phyloP scores from a whole-genome alignment of 2,113 vertebrate genomes.

The Pimephales promelas region DNA sequence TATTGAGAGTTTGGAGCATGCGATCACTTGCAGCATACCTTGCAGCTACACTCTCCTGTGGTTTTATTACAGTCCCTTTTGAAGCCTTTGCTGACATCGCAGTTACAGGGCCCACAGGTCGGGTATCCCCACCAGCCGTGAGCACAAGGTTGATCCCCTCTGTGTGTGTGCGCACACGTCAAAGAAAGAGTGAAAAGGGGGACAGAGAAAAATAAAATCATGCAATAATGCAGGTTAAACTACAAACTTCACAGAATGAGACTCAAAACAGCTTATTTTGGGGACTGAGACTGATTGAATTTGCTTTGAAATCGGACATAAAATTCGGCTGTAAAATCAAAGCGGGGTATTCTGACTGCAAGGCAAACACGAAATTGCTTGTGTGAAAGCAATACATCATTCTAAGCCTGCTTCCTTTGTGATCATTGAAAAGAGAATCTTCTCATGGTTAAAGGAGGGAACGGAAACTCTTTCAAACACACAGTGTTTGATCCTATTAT shows the following conservation, averaged over 20 bases:
- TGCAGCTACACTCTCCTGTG: slow-evolving; percentile 84
- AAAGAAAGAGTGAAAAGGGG: slow-evolving; percentile 13
- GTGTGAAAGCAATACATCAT: slow-evolving; percentile 30
- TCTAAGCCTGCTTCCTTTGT: not conserved
- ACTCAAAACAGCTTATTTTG: slow-evolving; percentile 6
- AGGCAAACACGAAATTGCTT: slow-evolving; percentile 6
- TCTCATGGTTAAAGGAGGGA: not conserved
- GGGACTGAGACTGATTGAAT: not conserved
- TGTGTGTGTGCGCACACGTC: slow-evolving; percentile 54
- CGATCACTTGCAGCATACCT: slow-evolving; percentile 70
- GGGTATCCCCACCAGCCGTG: slow-evolving; percentile 89
- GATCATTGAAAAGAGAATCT: not conserved
- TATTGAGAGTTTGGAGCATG: slow-evolving; percentile 1
- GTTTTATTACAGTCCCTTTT: slow-evolving; percentile 90
- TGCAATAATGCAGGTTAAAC: not conserved
- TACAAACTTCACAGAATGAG: slow-evolving; percentile 4
- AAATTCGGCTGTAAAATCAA: slow-evolving; percentile 40
- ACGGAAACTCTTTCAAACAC: not conserved
- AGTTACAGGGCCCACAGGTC: slow-evolving; percentile 86
- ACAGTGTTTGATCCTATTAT: not conserved
- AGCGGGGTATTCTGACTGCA: slow-evolving; percentile 2
- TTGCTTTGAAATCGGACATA: slow-evolving; percentile 37
- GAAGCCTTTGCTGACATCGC: slow-evolving; percentile 83
- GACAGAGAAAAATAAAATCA: not conserved
- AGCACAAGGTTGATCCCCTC: slow-evolving; percentile 83